phyloP scores from a whole-genome alignment of 2,797 vertebrate genomes.

The Neosalanx taihuensis region DNA sequence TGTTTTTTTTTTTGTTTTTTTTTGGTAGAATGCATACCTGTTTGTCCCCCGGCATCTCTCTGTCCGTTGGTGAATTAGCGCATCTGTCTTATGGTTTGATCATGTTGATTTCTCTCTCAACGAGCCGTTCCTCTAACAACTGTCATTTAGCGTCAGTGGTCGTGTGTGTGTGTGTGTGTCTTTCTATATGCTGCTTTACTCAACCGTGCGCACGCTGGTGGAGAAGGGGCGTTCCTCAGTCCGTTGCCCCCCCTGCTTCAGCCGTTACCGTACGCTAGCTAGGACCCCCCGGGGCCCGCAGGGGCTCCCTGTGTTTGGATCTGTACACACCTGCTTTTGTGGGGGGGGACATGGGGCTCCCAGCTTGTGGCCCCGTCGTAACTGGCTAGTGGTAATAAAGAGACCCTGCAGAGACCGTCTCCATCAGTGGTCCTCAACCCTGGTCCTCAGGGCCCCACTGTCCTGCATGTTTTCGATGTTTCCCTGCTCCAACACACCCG shows the following conservation, averaged over 20 bases:
- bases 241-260: conserved; percentile 41
- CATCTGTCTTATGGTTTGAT: conserved; percentile 66
- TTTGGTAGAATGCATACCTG: conserved; percentile 88
- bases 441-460: too few relatives aligned
- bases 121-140: conserved; percentile 56
- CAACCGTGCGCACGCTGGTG: background rate
- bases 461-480: too few relatives aligned
- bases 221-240: conserved; percentile 44
- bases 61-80: conserved; percentile 76
- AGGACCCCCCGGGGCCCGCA: conserved; percentile 33
- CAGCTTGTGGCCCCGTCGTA: conserved; percentile 37
- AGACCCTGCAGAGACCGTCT: conserved; percentile 21
- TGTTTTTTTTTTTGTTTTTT: too few relatives aligned
- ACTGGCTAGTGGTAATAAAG: conserved; percentile 31
- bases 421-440: too few relatives aligned
- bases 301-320: conserved; percentile 43
- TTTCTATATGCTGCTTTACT: conserved; percentile 49
- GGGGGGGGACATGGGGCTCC: conserved; percentile 37
- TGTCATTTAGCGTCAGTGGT: conserved; percentile 65
- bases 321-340: conserved; percentile 19
- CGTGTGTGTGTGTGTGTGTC: conserved; percentile 68
- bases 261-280: conserved; percentile 37
- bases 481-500: too few relatives aligned
- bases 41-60: conserved; percentile 86
- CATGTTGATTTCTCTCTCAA: conserved; percentile 58